Evolutionary conservation across 2,888 invertebrate species (phyloP).

Genomic region (Acrobasis consociella): DNA sequence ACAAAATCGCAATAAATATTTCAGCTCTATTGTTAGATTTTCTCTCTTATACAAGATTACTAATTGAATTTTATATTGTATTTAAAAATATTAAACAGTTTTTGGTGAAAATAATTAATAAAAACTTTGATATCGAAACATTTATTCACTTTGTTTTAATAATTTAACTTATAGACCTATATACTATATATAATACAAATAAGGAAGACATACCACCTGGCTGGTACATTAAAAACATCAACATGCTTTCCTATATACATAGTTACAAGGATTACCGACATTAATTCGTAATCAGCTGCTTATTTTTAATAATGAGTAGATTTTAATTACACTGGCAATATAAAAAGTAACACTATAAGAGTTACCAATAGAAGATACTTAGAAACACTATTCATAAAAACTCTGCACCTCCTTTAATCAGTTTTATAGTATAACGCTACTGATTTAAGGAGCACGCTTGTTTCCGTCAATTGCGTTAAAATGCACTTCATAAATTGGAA

Average conservation of each 20-base stretch:
- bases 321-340: not conserved
- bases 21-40: too few species aligned
- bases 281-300: not conserved
- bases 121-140: slow-evolving; percentile 64
- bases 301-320: not conserved
- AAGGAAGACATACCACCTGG: slow-evolving; percentile 75
- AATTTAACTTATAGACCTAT: slow-evolving; percentile 78
- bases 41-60: too few species aligned
- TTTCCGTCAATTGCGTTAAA: too few species aligned
- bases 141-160: slow-evolving; percentile 78
- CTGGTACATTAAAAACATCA: slow-evolving; percentile 63
- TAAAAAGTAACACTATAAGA: not conserved
- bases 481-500: too few species aligned
- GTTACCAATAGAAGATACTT: too few species aligned
- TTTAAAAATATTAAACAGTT: not conserved
- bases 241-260: slow-evolving; percentile 72
- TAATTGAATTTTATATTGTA: too few species aligned
- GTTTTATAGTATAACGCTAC: too few species aligned
- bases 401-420: too few species aligned
- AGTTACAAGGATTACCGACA: slow-evolving; percentile 47
- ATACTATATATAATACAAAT: slow-evolving; percentile 76
- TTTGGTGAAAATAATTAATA: slow-evolving; percentile 13
- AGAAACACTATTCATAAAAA: too few species aligned
- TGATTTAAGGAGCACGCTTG: too few species aligned
- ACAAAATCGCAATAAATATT: too few species aligned